These are phyloP conservation scores for Capreolus pygargus DNA, from an alignment of 2,113 vertebrate species.

Conservation along the genomic window DNA sequence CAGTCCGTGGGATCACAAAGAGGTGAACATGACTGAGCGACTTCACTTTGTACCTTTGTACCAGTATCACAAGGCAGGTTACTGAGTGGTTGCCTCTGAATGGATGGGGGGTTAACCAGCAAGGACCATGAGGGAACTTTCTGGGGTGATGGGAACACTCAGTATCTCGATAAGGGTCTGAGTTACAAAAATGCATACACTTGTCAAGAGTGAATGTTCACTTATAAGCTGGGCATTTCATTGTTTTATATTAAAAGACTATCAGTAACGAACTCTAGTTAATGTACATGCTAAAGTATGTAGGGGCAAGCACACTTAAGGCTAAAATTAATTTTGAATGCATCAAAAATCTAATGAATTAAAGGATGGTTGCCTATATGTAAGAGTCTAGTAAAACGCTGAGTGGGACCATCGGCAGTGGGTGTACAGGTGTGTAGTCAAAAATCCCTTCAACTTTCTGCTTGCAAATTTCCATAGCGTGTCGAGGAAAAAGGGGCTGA, in stretches of 20 bases:
- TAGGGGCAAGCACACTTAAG: neutral
- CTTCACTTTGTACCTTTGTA: neutral
- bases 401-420: neutral
- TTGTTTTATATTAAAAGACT: neutral
- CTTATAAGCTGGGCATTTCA: neutral
- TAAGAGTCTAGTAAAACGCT: neutral
- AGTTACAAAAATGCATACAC: neutral
- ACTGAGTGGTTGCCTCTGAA: neutral
- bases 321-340: neutral
- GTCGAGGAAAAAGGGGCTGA: no score
- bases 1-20: neutral
- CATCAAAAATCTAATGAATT: neutral
- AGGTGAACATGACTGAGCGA: accelerated
- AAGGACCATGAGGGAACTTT: neutral
- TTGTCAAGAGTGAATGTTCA: neutral
- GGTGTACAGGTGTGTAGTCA: neutral
- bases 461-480: neutral
- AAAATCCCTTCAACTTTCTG: neutral
- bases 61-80: neutral
- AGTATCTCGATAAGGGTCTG: neutral
- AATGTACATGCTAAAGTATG: neutral
- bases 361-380: neutral
- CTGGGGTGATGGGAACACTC: neutral
- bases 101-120: neutral
- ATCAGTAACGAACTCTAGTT: neutral